phyloP scores from a whole-genome alignment of 1,140 invertebrate genomes.

The Condylostylus longicornis region DNA sequence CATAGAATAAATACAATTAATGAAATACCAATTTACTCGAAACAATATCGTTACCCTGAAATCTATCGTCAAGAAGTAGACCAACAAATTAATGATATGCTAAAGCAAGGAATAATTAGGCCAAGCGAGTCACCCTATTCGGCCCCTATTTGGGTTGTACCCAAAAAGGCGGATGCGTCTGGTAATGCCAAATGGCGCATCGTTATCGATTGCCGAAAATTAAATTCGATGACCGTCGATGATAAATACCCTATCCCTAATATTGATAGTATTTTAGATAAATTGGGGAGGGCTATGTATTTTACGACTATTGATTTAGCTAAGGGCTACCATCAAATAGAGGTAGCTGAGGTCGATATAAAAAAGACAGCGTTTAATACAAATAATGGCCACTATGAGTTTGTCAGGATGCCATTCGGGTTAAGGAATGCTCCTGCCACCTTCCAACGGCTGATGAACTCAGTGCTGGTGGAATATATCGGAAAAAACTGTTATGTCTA shows the following conservation, averaged over 20 bases:
- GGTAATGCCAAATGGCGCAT: conserved; percentile 13
- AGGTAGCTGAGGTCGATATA: conserved; percentile 18
- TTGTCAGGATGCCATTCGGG: conserved; percentile 15
- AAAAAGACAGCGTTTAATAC: conserved; percentile 33
- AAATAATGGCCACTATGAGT: conserved; percentile 17
- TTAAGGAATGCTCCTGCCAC: conserved; percentile 15
- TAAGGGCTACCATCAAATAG: conserved; percentile 37
- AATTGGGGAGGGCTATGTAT: conserved; percentile 24
- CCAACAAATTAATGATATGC: conserved; percentile 17
- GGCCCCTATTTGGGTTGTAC: conserved; percentile 27
- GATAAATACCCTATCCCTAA: conserved; percentile 37
- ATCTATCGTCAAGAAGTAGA: conserved; percentile 27
- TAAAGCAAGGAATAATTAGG: conserved; percentile 29
- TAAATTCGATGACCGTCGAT: conserved; percentile 28
- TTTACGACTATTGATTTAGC: conserved; percentile 33
- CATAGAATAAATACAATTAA: conserved; percentile 17
- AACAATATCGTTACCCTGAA: conserved; percentile 25
- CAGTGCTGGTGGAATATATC: not conserved
- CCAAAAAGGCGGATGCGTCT: conserved; percentile 28
- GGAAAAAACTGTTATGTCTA: conserved; percentile 14
- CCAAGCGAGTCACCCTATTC: conserved; percentile 21
- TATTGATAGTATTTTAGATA: conserved; percentile 31
- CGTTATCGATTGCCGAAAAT: conserved; percentile 11
- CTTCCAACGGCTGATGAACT: conserved; percentile 11
- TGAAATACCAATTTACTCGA: conserved; percentile 14